Percentiles rank a stretch among this genome's conserved stretches.
These are phyloP conservation scores for Scrobipalpa atriplicella DNA, from an alignment of 2,888 invertebrate species.

Conservation along the genomic window DNA sequence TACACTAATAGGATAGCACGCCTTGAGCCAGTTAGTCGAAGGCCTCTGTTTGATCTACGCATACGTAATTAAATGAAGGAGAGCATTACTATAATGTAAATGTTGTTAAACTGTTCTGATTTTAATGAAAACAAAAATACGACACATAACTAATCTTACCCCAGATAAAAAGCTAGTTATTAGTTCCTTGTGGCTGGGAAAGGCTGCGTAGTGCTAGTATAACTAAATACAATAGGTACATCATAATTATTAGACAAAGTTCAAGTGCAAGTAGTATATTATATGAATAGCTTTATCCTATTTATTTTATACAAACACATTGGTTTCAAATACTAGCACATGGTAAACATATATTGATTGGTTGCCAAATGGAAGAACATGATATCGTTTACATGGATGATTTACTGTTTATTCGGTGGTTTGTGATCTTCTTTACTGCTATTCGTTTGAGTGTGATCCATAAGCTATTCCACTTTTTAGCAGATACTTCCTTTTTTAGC, in stretches of 20 bases:
- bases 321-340: not conserved
- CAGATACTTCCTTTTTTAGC: too few relatives aligned
- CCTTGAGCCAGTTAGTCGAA: slow-evolving; percentile 38
- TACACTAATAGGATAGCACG: slow-evolving; percentile 48
- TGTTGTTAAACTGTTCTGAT: not conserved
- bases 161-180: too few relatives aligned
- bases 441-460: not conserved
- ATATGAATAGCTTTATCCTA: too few relatives aligned
- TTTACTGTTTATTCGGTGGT: slow-evolving; percentile 2
- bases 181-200: too few relatives aligned
- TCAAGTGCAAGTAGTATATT: too few relatives aligned
- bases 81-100: not conserved
- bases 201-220: too few relatives aligned
- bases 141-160: too few relatives aligned
- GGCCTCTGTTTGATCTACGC: slow-evolving; percentile 30
- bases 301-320: not conserved
- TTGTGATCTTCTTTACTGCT: not conserved
- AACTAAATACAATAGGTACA: too few relatives aligned
- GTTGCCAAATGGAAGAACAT: slow-evolving; percentile 6
- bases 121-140: not conserved
- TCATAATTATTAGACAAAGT: too few relatives aligned
- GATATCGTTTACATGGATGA: not conserved
- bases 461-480: too few relatives aligned
- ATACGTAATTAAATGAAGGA: not conserved
- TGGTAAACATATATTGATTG: not conserved